Conservation (phyloP, 2,113 vertebrate species). For the Ailuropoda melanoleuca region DNA sequence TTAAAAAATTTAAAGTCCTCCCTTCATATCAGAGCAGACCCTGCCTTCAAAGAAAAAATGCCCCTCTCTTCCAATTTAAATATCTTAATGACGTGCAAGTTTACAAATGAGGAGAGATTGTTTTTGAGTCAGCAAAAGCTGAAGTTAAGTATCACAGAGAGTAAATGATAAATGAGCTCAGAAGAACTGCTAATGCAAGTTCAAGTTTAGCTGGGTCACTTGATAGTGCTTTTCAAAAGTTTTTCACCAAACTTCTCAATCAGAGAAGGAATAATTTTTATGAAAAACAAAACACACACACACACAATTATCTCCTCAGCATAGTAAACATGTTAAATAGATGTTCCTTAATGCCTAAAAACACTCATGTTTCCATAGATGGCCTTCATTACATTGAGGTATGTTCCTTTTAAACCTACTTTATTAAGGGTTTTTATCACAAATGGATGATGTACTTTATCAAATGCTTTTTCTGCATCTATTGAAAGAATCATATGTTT, state of each 20-base stretch:
- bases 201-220: not conserved
- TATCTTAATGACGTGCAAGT: not conserved
- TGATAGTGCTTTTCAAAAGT: not conserved
- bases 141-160: not conserved
- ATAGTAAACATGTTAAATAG: not conserved
- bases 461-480: not conserved
- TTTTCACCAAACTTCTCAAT: not conserved
- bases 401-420: not conserved
- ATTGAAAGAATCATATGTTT: not conserved
- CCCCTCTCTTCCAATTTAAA: not conserved
- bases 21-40: not conserved
- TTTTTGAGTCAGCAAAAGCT: not conserved
- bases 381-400: not conserved
- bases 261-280: not conserved
- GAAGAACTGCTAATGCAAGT: not conserved
- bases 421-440: not conserved
- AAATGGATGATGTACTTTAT: not conserved
- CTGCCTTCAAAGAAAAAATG: not conserved
- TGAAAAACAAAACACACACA: not conserved
- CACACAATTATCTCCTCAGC: not conserved
- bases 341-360: not conserved
- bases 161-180: not conserved
- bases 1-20: not conserved
- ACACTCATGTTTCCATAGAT: not conserved
- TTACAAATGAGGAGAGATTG: slow-evolving; percentile 5